Conservation (phyloP, 2,797 vertebrate species). For the Acanthurus tractus region DNA sequence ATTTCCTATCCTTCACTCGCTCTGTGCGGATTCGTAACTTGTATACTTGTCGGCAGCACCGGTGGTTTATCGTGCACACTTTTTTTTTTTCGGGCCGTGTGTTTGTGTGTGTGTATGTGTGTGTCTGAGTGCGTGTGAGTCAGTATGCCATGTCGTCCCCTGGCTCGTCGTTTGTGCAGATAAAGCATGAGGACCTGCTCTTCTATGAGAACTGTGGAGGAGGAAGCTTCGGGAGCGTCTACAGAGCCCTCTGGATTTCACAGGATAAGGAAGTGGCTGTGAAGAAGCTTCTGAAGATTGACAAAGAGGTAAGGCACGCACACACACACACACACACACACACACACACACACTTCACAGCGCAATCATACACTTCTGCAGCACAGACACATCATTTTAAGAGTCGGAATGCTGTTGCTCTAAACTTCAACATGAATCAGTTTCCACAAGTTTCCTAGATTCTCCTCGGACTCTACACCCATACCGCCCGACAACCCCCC, state of each 20-base stretch:
- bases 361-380: neutral
- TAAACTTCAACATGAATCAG: conserved; percentile 12
- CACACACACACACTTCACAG: conserved; percentile 28
- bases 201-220: conserved; percentile 98
- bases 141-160: conserved; percentile 99
- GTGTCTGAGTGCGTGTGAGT: conserved; percentile 70
- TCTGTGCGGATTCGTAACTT: conserved; percentile 9
- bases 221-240: conserved; percentile 97
- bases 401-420: neutral
- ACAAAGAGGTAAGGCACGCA: conserved; percentile 90
- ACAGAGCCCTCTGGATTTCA: conserved; percentile 95
- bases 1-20: conserved; percentile 13
- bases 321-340: conserved; percentile 24
- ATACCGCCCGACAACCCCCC: neutral
- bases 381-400: neutral
- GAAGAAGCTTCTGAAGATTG: conserved; percentile 98
- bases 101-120: conserved; percentile 47
- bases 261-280: conserved; percentile 98
- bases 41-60: neutral
- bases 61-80: conserved; percentile 29
- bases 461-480: conserved; percentile 11
- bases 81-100: conserved; percentile 30
- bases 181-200: conserved; percentile 96
- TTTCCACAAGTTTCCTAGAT: conserved; percentile 21
- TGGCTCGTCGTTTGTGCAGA: conserved; percentile 97